phyloP scores from a whole-genome alignment of 1,140 invertebrate genomes.

The Thaumatotibia leucotreta region DNA sequence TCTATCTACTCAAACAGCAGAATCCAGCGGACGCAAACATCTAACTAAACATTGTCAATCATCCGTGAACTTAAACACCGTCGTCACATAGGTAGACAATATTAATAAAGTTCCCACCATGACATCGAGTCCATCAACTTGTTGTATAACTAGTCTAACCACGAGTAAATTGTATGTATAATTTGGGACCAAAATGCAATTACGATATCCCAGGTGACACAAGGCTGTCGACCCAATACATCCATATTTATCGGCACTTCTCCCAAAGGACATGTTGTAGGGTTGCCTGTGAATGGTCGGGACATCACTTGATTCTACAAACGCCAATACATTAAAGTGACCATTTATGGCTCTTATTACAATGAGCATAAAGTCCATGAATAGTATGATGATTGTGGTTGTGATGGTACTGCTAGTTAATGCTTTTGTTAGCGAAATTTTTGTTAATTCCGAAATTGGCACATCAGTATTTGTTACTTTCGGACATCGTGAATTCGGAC shows the following conservation, averaged over 20 bases:
- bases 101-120: conserved; percentile 2
- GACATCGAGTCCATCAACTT: not conserved
- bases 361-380: no score
- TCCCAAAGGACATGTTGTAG: conserved; percentile 17
- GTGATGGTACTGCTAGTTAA: conserved; percentile 7
- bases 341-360: no score
- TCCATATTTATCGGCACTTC: conserved; percentile 31
- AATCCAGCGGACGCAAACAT: not conserved
- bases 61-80: not conserved
- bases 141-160: conserved; percentile 7
- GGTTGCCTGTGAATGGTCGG: not conserved
- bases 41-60: not conserved
- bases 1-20: not conserved
- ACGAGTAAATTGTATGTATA: conserved; percentile 29
- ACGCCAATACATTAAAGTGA: no score
- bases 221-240: conserved; percentile 21
- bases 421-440: not conserved
- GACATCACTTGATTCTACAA: not conserved
- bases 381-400: no score
- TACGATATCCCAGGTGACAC: conserved; percentile 29
- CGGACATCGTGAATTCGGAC: no score
- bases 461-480: not conserved
- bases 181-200: conserved; percentile 25
- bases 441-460: not conserved
- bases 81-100: not conserved